These are phyloP conservation scores for Heliconius ismenius DNA, from an alignment of 2,888 invertebrate genomes.

Conservation along the genomic window DNA sequence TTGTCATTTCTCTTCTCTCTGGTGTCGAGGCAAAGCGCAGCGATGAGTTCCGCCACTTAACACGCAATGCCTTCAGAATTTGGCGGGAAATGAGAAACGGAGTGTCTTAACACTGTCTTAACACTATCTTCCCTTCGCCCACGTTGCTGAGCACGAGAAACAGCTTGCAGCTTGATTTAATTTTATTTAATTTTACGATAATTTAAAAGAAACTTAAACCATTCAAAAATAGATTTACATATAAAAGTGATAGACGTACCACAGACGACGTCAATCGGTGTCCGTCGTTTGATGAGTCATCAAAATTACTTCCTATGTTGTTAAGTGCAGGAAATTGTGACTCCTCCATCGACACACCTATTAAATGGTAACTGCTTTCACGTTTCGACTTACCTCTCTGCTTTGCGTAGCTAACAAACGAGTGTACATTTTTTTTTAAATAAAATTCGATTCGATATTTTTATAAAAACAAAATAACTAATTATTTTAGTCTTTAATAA, in stretches of 20 bases:
- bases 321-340: constrained; percentile 83
- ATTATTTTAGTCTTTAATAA: neutral
- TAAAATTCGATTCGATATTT: neutral
- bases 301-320: constrained; percentile 80
- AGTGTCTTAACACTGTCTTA: no score
- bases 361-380: constrained; percentile 65
- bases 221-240: constrained; percentile 20
- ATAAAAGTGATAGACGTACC: constrained; percentile 65
- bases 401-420: constrained; percentile 5
- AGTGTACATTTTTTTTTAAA: neutral
- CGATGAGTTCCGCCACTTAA: no score
- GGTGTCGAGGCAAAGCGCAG: no score
- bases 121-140: no score
- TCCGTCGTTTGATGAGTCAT: constrained; percentile 79
- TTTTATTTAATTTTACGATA: neutral
- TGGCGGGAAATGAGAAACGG: no score
- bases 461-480: neutral
- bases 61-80: no score
- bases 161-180: no score
- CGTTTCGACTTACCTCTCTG: constrained; percentile 36
- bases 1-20: no score
- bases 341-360: constrained; percentile 76
- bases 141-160: no score
- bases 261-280: constrained; percentile 68
- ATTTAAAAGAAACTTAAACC: neutral